These are phyloP conservation scores for Philotrypesis tridentata DNA, from an alignment of 1,140 invertebrate genomes.

Conservation along the genomic window DNA sequence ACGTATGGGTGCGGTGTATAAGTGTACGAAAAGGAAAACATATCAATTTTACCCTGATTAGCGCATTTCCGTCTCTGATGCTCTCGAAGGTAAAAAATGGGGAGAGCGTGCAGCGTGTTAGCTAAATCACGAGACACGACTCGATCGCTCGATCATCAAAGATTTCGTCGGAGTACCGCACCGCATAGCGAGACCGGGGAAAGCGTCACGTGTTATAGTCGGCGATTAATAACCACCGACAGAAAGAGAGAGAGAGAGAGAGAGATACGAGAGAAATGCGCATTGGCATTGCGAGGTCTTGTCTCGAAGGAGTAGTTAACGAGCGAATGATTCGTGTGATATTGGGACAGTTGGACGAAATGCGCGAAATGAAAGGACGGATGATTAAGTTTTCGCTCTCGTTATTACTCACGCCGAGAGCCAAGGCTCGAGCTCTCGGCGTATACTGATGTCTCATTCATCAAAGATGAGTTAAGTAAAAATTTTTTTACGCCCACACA, in stretches of 20 bases:
- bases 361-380: neutral
- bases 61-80: neutral
- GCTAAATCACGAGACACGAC: neutral
- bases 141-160: constrained; percentile 14
- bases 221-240: constrained; percentile 63
- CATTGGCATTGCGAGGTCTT: constrained; percentile 55
- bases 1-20: neutral
- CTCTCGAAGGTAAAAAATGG: neutral
- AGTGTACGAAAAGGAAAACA: too few species aligned
- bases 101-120: neutral
- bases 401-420: constrained; percentile 2
- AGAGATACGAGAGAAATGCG: constrained; percentile 32
- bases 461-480: constrained; percentile 33
- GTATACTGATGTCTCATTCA: constrained; percentile 18
- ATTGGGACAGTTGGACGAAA: constrained; percentile 32
- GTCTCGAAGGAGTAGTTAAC: constrained; percentile 54
- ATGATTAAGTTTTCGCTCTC: constrained; percentile 23
- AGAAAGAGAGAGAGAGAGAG: too few species aligned
- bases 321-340: constrained; percentile 63
- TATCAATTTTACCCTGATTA: neutral
- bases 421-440: neutral
- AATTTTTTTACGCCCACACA: neutral
- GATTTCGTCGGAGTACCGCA: neutral
- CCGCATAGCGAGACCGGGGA: constrained; percentile 2
- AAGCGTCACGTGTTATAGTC: neutral